phyloP scores from a whole-genome alignment of 64 coral and sea anemone species.

The Actinia tenebrosa region DNA sequence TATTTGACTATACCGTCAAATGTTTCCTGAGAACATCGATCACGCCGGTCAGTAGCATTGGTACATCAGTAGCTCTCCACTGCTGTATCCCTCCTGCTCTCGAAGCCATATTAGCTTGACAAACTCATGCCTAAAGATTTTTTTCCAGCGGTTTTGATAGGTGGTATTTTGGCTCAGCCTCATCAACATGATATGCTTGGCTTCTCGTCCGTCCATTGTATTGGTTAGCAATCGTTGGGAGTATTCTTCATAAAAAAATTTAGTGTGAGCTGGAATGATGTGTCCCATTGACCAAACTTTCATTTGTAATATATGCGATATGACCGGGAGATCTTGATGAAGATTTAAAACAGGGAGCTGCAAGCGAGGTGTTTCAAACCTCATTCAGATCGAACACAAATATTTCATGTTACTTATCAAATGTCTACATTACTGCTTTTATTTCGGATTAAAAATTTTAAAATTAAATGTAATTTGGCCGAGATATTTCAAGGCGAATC shows the following conservation, averaged over 20 bases:
- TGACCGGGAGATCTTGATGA: too few species aligned
- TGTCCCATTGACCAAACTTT: slow-evolving; percentile 27
- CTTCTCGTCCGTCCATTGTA: slow-evolving; percentile 50
- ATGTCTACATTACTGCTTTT: too few species aligned
- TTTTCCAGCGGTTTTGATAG: slow-evolving; percentile 34
- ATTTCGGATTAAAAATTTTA: too few species aligned
- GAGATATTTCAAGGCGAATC: too few species aligned
- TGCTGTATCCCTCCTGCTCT: slow-evolving; percentile 19
- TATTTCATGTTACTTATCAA: too few species aligned
- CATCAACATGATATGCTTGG: slow-evolving; percentile 39
- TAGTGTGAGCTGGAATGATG: slow-evolving; percentile 9
- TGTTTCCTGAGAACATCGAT: slow-evolving; percentile 48
- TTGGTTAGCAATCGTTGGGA: slow-evolving; percentile 39
- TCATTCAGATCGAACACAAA: too few species aligned
- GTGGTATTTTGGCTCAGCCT: slow-evolving; percentile 43
- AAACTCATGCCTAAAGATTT: slow-evolving; percentile 56
- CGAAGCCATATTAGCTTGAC: slow-evolving; percentile 46
- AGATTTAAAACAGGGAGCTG: too few species aligned
- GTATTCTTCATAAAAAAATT: slow-evolving; percentile 33
- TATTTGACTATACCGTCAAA: slow-evolving; percentile 32
- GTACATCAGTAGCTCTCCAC: slow-evolving; percentile 1
- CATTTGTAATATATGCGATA: too few species aligned
- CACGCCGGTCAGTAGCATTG: background rate
- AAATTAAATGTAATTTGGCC: too few species aligned
- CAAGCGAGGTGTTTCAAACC: too few species aligned